phyloP scores from a whole-genome alignment of 2,797 vertebrate genomes.

The Phoxinus dragarum region DNA sequence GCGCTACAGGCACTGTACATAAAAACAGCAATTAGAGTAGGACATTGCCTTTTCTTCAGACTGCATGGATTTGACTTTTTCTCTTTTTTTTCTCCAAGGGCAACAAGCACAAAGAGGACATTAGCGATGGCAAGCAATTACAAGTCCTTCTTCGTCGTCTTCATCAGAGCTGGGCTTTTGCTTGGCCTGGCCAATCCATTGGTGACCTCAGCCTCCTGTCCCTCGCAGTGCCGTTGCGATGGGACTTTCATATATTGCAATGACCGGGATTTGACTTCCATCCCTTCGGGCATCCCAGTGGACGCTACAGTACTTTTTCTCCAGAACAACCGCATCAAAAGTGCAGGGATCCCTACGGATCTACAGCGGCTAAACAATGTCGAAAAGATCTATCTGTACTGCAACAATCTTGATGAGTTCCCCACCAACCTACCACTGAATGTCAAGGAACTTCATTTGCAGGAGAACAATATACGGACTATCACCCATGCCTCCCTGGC shows the following conservation, averaged over 20 bases:
- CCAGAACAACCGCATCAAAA: slow-evolving; percentile 99
- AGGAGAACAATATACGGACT: slow-evolving; percentile 98
- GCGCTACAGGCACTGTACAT: slow-evolving; percentile 69
- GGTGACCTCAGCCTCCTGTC: slow-evolving; percentile 91
- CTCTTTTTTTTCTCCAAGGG: slow-evolving; percentile 76
- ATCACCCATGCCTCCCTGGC: slow-evolving; percentile 95
- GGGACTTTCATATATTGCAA: slow-evolving; percentile 99
- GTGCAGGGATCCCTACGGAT: slow-evolving; percentile 94
- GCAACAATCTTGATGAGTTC: slow-evolving; percentile 99
- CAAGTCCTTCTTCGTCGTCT: slow-evolving; percentile 91
- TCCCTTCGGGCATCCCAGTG: slow-evolving; percentile 93
- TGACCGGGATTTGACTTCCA: slow-evolving; percentile 96
- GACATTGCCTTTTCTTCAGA: slow-evolving; percentile 70
- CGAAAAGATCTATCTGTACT: slow-evolving; percentile 98
- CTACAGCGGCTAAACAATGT: slow-evolving; percentile 89
- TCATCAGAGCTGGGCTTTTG: slow-evolving; percentile 92
- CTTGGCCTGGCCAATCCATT: slow-evolving; percentile 89
- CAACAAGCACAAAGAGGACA: slow-evolving; percentile 79
- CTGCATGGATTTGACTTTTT: slow-evolving; percentile 72
- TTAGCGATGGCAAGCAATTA: slow-evolving; percentile 93
- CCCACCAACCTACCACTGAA: slow-evolving; percentile 96
- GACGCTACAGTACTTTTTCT: slow-evolving; percentile 98
- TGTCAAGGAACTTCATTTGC: slow-evolving; percentile 97
- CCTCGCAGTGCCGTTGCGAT: slow-evolving; percentile 94
- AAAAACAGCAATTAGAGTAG: slow-evolving; percentile 70